Conservation (phyloP, 1,140 invertebrate genomes). For the Pachyrhynchus sulphureomaculatus region DNA sequence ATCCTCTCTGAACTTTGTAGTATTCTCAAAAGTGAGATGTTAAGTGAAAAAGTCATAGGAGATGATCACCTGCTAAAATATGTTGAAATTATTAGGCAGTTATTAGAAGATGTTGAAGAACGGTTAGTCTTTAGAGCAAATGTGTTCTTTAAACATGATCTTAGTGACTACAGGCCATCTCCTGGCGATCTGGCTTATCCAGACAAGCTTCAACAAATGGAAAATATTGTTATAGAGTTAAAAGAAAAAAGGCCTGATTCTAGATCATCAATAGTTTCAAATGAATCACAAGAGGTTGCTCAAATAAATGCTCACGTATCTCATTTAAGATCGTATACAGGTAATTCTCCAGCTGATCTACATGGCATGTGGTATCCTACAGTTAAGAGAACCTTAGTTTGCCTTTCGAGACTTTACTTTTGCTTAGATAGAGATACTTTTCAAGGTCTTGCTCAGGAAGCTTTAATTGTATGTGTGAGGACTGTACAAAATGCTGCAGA, state of each 20-base stretch:
- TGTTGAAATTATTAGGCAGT: slow-evolving; percentile 77
- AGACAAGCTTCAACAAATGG: slow-evolving; percentile 97
- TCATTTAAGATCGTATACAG: slow-evolving; percentile 48
- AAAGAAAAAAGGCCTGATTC: slow-evolving; percentile 65
- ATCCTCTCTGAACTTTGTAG: slow-evolving; percentile 95
- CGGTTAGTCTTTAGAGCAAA: slow-evolving; percentile 93
- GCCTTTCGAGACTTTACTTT: slow-evolving; percentile 90
- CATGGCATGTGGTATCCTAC: slow-evolving; percentile 99
- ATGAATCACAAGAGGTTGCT: slow-evolving; percentile 69
- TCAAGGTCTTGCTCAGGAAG: slow-evolving; percentile 94
- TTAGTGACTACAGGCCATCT: slow-evolving; percentile 84
- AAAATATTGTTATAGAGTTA: slow-evolving; percentile 75
- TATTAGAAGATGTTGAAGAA: slow-evolving; percentile 96
- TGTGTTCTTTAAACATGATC: slow-evolving; percentile 91
- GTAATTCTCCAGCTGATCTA: slow-evolving; percentile 73
- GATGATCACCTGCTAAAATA: slow-evolving; percentile 81
- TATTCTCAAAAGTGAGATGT: slow-evolving; percentile 90
- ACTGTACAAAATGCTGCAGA: slow-evolving; percentile 79
- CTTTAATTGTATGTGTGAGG: slow-evolving; percentile 86
- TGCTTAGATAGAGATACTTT: slow-evolving; percentile 95
- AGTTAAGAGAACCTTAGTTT: slow-evolving; percentile 90
- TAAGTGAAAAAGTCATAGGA: slow-evolving; percentile 89
- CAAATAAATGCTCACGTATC: slow-evolving; percentile 54
- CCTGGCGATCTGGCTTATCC: slow-evolving; percentile 96
- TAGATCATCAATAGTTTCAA: slow-evolving; percentile 65